phyloP scores from a whole-genome alignment of 2,113 vertebrate species.

The Chelonoidis abingdonii region DNA sequence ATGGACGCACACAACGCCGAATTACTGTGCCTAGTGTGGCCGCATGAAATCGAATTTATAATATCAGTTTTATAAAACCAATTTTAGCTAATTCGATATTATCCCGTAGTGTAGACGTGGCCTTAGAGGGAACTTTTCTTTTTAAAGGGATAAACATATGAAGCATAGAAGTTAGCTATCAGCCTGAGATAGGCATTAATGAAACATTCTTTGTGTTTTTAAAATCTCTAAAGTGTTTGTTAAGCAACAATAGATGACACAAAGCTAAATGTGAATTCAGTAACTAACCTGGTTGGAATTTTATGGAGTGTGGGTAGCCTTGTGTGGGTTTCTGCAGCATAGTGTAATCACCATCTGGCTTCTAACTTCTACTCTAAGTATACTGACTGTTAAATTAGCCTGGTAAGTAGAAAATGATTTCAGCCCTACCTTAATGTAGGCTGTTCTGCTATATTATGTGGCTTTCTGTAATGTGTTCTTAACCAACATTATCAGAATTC shows the following conservation, averaged over 20 bases:
- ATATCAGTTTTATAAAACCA: too few relatives aligned
- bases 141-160: slow-evolving; percentile 4
- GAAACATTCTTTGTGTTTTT: neutral
- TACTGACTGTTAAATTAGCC: slow-evolving; percentile 40
- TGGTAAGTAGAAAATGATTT: slow-evolving; percentile 45
- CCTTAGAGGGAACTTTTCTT: slow-evolving; percentile 25
- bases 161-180: neutral
- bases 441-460: neutral
- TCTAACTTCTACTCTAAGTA: slow-evolving; percentile 28
- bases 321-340: slow-evolving; percentile 44
- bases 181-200: neutral
- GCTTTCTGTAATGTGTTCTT: neutral
- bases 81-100: too few relatives aligned
- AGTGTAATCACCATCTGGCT: too few relatives aligned
- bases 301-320: slow-evolving; percentile 8
- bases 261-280: slow-evolving; percentile 40
- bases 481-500: neutral
- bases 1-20: too few relatives aligned
- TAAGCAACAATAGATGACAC: slow-evolving; percentile 49
- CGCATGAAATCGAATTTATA: too few relatives aligned
- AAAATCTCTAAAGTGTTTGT: slow-evolving; percentile 31
- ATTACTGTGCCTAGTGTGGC: too few relatives aligned
- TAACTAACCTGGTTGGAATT: slow-evolving; percentile 43
- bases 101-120: too few relatives aligned
- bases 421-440: slow-evolving; percentile 6